A percentile compares a stretch with the other conserved stretches of the same genome.
Conservation (phyloP, 2,113 vertebrate genomes). For the Tychaedon coryphoeus region DNA sequence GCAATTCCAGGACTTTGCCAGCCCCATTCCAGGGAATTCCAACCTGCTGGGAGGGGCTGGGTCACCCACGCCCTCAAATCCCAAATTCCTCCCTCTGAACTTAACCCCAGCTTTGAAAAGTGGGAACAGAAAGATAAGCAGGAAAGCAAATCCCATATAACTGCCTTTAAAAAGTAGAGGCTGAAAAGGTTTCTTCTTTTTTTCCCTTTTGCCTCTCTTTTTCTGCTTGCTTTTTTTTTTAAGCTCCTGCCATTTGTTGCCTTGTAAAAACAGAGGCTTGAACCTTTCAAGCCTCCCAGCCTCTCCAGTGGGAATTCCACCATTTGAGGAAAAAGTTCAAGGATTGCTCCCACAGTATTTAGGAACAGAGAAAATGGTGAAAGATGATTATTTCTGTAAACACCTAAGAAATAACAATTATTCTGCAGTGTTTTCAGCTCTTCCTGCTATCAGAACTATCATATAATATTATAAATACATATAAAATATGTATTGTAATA, state of each 20-base stretch:
- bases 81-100: constrained; percentile 24
- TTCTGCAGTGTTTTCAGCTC: background rate
- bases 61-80: background rate
- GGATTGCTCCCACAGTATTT: background rate
- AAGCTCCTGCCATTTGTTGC: constrained; percentile 16
- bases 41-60: background rate
- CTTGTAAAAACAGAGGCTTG: constrained; percentile 3
- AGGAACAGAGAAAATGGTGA: background rate
- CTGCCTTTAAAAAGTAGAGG: background rate
- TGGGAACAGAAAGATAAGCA: background rate
- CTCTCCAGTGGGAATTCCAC: background rate
- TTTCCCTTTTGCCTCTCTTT: background rate
- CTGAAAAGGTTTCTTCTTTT: background rate
- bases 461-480: background rate
- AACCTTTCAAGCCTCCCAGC: background rate
- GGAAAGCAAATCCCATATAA: background rate
- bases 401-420: background rate
- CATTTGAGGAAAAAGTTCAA: background rate
- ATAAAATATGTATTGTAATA: background rate
- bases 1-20: background rate
- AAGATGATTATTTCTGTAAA: background rate
- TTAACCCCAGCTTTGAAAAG: constrained; percentile 37
- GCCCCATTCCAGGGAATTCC: background rate
- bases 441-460: background rate
- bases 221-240: background rate